phyloP scores from a whole-genome alignment of 1,140 invertebrate species.

The Zophobas atratus region DNA sequence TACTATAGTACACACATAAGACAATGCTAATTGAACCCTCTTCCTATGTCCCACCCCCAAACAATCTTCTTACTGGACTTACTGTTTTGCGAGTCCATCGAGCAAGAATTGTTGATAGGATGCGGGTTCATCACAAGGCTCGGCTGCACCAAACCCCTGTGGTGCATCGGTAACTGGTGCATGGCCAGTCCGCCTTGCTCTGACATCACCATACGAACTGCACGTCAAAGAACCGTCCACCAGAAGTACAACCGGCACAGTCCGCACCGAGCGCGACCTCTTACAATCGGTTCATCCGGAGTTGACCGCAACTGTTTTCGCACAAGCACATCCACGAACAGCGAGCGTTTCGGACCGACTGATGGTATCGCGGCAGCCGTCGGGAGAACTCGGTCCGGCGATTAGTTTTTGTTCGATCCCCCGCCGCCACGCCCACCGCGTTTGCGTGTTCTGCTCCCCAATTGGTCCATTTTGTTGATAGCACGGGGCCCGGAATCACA shows the following conservation, averaged over 20 bases:
- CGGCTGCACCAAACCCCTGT: constrained; percentile 72
- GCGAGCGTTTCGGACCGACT: constrained; percentile 46
- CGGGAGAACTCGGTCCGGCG: constrained; percentile 51
- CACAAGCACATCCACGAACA: constrained; percentile 21
- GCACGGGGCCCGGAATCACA: constrained; percentile 61
- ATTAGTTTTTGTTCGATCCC: constrained; percentile 50
- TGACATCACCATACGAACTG: constrained; percentile 73
- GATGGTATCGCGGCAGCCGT: constrained; percentile 38
- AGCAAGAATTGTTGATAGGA: constrained; percentile 67
- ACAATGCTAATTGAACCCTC: not conserved
- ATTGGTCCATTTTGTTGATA: constrained; percentile 61
- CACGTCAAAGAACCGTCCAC: constrained; percentile 56
- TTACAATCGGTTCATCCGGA: constrained; percentile 21
- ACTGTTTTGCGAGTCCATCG: constrained; percentile 66
- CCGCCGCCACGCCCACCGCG: constrained; percentile 58
- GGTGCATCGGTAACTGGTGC: constrained; percentile 73
- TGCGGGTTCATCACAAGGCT: constrained; percentile 74
- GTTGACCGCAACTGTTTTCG: constrained; percentile 16
- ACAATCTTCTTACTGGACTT: constrained; percentile 54
- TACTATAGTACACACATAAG: too few species aligned
- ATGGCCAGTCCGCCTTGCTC: constrained; percentile 74
- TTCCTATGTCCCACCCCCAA: too few species aligned
- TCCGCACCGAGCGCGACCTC: not conserved
- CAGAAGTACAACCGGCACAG: constrained; percentile 57
- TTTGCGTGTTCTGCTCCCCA: constrained; percentile 46